Evolutionary conservation across 1,140 invertebrate genomes (phyloP).

Genomic region (Amphibalanus amphitrite): DNA sequence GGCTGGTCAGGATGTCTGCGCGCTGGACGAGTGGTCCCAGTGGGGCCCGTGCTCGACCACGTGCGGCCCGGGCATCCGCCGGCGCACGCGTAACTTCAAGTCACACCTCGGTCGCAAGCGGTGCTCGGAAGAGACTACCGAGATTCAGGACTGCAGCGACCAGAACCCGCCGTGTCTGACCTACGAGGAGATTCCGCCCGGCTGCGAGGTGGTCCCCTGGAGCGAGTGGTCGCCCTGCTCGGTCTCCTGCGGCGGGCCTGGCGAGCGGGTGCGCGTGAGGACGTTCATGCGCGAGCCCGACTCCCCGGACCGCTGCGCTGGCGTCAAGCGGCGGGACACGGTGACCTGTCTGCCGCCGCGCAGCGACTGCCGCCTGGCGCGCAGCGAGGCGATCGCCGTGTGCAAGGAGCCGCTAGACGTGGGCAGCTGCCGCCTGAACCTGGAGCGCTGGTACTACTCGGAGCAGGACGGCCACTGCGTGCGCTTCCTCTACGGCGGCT

Average conservation of each 20-base stretch:
- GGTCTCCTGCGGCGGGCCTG: slow-evolving; percentile 23
- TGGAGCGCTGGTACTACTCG: not conserved
- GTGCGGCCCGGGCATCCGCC: slow-evolving; percentile 42
- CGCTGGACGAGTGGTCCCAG: slow-evolving; percentile 48
- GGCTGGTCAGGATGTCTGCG: slow-evolving; percentile 36
- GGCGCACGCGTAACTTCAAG: slow-evolving; percentile 26
- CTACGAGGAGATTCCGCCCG: slow-evolving; percentile 23
- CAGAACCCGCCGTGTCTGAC: slow-evolving; percentile 28
- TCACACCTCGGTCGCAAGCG: slow-evolving; percentile 21
- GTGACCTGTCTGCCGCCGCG: no score
- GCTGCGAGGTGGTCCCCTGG: slow-evolving; percentile 24
- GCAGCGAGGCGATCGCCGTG: not conserved
- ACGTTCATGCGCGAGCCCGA: not conserved
- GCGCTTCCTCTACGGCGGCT: not conserved
- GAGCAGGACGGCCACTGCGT: not conserved
- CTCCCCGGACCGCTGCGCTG: no score
- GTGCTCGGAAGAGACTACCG: not conserved
- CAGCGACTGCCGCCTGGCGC: no score
- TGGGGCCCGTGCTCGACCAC: slow-evolving; percentile 54
- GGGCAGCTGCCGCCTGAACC: not conserved
- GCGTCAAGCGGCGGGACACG: no score
- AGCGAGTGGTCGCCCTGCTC: slow-evolving; percentile 28
- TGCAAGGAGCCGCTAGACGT: not conserved
- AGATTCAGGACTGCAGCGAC: slow-evolving; percentile 20
- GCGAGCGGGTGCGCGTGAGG: not conserved